These are phyloP conservation scores for Larimichthys polyactis DNA, from an alignment of 2,113 vertebrate genomes.

Conservation along the genomic window DNA sequence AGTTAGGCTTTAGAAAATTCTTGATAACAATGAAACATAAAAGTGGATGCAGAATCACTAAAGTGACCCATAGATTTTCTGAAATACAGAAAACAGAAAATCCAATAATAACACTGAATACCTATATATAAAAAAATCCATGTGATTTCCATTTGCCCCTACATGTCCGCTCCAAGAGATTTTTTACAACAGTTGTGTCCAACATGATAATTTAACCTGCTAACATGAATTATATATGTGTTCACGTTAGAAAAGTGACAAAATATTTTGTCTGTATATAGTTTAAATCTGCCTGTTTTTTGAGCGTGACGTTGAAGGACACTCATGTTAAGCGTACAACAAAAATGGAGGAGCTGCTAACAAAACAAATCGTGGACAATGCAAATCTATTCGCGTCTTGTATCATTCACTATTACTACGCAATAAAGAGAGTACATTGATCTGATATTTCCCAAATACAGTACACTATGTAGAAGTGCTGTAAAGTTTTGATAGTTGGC, in stretches of 20 bases:
- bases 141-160: not conserved
- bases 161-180: not conserved
- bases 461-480: no score
- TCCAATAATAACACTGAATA: no score
- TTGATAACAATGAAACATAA: not conserved
- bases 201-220: not conserved
- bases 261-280: not conserved
- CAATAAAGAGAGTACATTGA: not conserved
- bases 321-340: not conserved
- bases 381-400: not conserved
- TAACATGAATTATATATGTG: not conserved
- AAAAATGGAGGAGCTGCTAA: not conserved
- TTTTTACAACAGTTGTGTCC: not conserved
- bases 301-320: not conserved
- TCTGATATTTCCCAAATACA: not conserved
- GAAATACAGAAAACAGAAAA: no score
- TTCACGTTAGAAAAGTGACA: not conserved
- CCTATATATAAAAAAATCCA: no score
- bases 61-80: not conserved
- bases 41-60: not conserved
- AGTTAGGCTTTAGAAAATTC: not conserved
- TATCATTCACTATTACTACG: not conserved
- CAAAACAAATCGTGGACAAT: not conserved
- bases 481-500: not conserved
- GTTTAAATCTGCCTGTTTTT: not conserved